Evolutionary conservation across 2,113 vertebrate species (phyloP).

Genomic region (Podarcis muralis): DNA sequence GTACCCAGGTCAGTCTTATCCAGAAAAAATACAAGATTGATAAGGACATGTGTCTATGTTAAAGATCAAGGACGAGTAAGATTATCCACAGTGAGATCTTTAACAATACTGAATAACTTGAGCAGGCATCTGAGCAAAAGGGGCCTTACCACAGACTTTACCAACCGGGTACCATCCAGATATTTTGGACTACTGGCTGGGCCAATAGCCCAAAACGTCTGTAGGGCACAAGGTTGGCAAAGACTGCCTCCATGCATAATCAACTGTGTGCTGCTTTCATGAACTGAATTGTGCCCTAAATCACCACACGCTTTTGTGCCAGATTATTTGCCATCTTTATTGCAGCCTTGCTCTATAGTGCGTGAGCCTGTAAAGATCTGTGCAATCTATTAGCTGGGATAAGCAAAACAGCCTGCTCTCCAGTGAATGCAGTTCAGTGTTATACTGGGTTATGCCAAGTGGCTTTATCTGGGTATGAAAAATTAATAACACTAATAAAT

Average conservation of each 20-base stretch:
- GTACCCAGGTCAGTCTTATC: too few species aligned
- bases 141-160: too few species aligned
- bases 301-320: neutral
- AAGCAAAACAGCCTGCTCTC: neutral
- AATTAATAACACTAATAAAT: slow-evolving; percentile 10
- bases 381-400: neutral
- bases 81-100: too few species aligned
- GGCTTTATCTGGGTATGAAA: slow-evolving; percentile 24
- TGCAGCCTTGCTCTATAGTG: neutral
- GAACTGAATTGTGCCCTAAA: slow-evolving; percentile 13
- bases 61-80: too few species aligned
- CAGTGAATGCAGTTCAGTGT: accelerated
- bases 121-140: too few species aligned
- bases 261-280: neutral
- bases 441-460: neutral
- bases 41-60: too few species aligned
- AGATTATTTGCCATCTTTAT: neutral
- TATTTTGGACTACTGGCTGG: neutral
- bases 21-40: too few species aligned
- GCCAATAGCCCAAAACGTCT: neutral
- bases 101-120: too few species aligned
- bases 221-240: neutral
- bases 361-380: neutral
- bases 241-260: neutral
- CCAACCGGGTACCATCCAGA: too few species aligned